Conservation (phyloP, 2,797 vertebrate genomes). For the Clamator glandarius region DNA sequence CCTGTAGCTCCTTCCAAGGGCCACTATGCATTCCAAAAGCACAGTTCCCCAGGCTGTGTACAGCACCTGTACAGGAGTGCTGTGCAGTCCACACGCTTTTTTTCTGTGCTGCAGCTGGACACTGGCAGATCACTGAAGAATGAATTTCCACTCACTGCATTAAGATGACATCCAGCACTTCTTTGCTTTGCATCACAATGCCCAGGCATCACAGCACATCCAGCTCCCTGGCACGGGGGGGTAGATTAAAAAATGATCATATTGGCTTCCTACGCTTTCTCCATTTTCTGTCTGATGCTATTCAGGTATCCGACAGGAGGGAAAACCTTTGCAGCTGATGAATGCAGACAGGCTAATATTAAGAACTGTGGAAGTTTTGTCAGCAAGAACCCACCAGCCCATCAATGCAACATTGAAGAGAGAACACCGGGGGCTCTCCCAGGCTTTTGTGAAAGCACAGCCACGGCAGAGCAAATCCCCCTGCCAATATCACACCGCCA, state of each 20-base stretch:
- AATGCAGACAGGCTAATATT: conserved; percentile 84
- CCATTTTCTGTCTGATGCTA: not conserved
- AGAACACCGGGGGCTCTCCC: conserved; percentile 76
- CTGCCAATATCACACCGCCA: not conserved
- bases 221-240: not conserved
- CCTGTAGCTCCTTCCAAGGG: not conserved
- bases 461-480: not conserved
- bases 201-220: not conserved
- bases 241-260: conserved; percentile 44
- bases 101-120: not conserved
- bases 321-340: conserved; percentile 78
- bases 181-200: not conserved
- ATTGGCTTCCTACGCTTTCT: not conserved
- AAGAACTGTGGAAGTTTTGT: conserved; percentile 79
- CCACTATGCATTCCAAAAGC: rapidly evolving
- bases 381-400: conserved; percentile 81
- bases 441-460: conserved; percentile 32
- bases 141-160: not conserved
- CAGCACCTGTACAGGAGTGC: not conserved
- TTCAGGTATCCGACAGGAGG: not conserved
- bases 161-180: not conserved
- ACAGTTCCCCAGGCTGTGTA: rapidly evolving
- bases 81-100: rapidly evolving
- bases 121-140: not conserved
- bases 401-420: conserved; percentile 84